These are phyloP conservation scores for Platycheirus albimanus DNA, from an alignment of 2,888 invertebrate species.

Conservation along the genomic window DNA sequence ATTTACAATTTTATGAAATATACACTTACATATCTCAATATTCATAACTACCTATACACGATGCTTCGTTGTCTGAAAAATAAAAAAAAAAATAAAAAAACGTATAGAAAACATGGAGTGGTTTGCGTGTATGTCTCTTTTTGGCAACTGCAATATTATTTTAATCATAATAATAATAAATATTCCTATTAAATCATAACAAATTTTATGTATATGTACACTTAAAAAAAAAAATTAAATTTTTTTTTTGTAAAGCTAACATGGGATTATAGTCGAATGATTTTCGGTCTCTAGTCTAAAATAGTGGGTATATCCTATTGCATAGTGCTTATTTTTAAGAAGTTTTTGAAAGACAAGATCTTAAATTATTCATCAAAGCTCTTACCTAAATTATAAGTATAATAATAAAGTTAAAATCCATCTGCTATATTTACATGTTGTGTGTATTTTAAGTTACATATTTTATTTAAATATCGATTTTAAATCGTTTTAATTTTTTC, in stretches of 20 bases:
- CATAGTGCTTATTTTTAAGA: constrained; percentile 26
- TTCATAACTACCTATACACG: constrained; percentile 42
- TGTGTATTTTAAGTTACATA: constrained; percentile 24
- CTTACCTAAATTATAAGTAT: constrained; percentile 27
- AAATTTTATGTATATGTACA: constrained; percentile 45
- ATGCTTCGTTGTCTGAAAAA: constrained; percentile 69
- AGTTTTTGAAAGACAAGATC: constrained; percentile 41
- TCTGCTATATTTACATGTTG: constrained; percentile 65
- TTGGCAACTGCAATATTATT: constrained; percentile 20
- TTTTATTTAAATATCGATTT: too few relatives aligned
- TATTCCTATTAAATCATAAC: constrained; percentile 4
- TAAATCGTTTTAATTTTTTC: too few relatives aligned
- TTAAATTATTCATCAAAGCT: constrained; percentile 14
- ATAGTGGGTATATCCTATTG: constrained; percentile 7
- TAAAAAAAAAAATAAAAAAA: too few relatives aligned
- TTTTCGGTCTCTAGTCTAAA: constrained; percentile 53
- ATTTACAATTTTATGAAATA: constrained; percentile 21
- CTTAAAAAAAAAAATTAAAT: too few relatives aligned
- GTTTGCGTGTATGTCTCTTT: constrained; percentile 10
- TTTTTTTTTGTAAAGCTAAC: constrained; percentile 56
- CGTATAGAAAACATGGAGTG: constrained; percentile 35
- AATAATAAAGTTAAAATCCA: constrained; percentile 52
- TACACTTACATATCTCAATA: constrained; percentile 15
- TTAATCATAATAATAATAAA: not conserved
- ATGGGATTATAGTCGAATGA: constrained; percentile 57